Evolutionary conservation across 2,113 vertebrate genomes (phyloP).

Genomic region (Sakesphorus luctuosus): DNA sequence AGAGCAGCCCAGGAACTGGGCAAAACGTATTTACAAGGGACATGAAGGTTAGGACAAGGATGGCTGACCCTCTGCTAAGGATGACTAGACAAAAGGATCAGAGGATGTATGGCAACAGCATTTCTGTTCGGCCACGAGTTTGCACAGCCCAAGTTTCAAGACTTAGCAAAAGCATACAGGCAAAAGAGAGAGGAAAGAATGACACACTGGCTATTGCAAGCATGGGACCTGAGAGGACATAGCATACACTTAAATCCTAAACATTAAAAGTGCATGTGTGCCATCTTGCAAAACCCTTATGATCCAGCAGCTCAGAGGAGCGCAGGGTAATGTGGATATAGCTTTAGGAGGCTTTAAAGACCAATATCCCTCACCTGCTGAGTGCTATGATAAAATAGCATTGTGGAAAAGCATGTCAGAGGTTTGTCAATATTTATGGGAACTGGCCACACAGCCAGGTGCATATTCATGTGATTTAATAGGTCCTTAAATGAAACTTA

Average conservation of each 20-base stretch:
- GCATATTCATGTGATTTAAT: background rate
- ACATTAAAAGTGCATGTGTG: background rate
- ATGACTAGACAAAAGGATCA: background rate
- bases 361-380: background rate
- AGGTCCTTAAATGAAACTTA: background rate
- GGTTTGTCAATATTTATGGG: background rate
- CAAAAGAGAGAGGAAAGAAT: background rate
- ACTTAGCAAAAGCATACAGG: background rate
- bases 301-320: background rate
- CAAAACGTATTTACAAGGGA: rapidly evolving
- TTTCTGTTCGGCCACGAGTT: background rate
- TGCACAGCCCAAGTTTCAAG: background rate
- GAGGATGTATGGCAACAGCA: background rate
- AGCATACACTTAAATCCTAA: background rate
- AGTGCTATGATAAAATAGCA: background rate
- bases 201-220: background rate
- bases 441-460: background rate
- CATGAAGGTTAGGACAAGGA: background rate
- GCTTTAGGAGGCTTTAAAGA: background rate
- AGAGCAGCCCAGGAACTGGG: background rate
- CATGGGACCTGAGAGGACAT: background rate
- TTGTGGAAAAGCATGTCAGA: background rate
- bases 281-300: background rate
- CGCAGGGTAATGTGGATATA: background rate
- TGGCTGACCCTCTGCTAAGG: background rate